Evolutionary conservation across 1,140 invertebrate species (phyloP).

Genomic region (Ips nitidus): DNA sequence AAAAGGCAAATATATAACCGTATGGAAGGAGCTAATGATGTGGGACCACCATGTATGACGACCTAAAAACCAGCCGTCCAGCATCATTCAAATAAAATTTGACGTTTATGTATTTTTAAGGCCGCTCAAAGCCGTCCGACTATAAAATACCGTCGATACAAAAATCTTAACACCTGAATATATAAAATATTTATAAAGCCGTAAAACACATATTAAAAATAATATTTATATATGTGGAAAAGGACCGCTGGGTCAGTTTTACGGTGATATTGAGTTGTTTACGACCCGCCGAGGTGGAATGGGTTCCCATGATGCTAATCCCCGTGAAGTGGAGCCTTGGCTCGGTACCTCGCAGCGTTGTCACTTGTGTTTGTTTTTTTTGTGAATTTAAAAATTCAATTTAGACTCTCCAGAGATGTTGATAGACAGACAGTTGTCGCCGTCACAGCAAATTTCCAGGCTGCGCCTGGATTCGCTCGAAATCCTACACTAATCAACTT

Average conservation of each 20-base stretch:
- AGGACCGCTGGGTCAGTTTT: constrained; percentile 48
- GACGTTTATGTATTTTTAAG: constrained; percentile 45
- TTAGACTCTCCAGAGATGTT: neutral
- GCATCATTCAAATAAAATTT: constrained; percentile 41
- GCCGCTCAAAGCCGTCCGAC: constrained; percentile 38
- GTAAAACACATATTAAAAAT: constrained; percentile 54
- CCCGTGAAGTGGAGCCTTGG: constrained; percentile 19
- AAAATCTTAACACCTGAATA: constrained; percentile 53
- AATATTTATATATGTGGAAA: constrained; percentile 54
- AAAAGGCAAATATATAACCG: neutral
- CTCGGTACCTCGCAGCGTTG: constrained; percentile 14
- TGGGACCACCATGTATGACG: constrained; percentile 4
- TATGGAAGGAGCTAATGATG: too few species aligned
- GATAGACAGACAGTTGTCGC: constrained; percentile 5
- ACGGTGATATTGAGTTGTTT: constrained; percentile 49
- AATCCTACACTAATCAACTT: constrained; percentile 29
- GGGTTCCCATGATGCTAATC: constrained; percentile 35
- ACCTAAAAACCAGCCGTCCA: constrained; percentile 15
- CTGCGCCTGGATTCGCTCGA: constrained; percentile 25
- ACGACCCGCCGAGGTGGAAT: constrained; percentile 39
- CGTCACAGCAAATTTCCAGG: constrained; percentile 32
- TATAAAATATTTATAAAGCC: constrained; percentile 55
- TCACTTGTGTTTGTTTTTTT: neutral
- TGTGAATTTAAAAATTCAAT: neutral
- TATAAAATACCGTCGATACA: constrained; percentile 44